Base-by-base conservation (phyloP, 2,113 vertebrate genomes). In the Nycticryphes semicollaris region DNA sequence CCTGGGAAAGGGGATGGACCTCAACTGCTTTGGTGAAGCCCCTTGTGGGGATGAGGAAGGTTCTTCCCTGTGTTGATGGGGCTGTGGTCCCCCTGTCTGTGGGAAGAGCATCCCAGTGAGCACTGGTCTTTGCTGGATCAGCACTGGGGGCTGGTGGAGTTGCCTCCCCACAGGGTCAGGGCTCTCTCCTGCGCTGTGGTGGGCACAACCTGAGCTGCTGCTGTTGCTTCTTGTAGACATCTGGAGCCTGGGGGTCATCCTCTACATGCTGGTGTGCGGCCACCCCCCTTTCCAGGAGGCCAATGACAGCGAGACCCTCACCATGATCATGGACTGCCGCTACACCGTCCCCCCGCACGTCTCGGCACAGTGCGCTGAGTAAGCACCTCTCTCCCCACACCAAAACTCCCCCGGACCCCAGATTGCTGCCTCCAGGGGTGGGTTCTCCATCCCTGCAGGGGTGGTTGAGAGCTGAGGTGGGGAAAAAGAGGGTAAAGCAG, bases 311-410 rank as follows among this genome's bases (percentile, higher is more conserved):
- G 99, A 99, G 97, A 99, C 99, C 12, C 98, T 99, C 90, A 99
- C 98, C 93, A 99, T 99, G 99, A 99, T 99, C 81, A 98, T 99
- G 98, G 99, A 99, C 98, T 99, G 99, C 43, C 98, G 98, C 69
- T 99, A 99, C 97, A 97, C 96, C 1, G 48, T 99, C 27, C 99
- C 99, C 3, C 89, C 97, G 0, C 98, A 98, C 10, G 47, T 99
- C 66, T 99, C 99, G 9, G 76, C 94, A 6, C 93, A 97, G 93
- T 99, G 99, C 93, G 97, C 97, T 95, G 98, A 99, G 99, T 99
- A 94, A 97, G 99, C 57, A 51, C 14, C 70, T 13, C 41, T 25
- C 24, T 24, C 33, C 16, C 8, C 25, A 9, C 1, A 10, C 2
- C 8, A 3, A 4, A 8, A 16, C 43, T 43, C 86, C 78, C 24